These are phyloP conservation scores for Rhinoderma darwinii DNA, from an alignment of 2,113 vertebrate genomes.

Conservation along the genomic window DNA sequence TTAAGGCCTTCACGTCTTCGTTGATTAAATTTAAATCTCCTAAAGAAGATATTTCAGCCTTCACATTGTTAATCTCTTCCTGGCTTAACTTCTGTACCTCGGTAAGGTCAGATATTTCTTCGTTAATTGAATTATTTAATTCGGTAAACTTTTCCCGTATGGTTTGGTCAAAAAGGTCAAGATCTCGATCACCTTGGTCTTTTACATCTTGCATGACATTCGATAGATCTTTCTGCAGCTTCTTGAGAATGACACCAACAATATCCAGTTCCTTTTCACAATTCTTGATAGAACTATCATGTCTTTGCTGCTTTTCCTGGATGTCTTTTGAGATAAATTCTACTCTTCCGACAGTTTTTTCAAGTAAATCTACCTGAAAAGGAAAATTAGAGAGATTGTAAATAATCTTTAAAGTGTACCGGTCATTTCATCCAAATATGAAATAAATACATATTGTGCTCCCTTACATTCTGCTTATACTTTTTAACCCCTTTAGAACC, in stretches of 20 bases:
- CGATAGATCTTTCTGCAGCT: constrained; percentile 89
- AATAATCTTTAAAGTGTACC: background rate
- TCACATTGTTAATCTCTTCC: constrained; percentile 83
- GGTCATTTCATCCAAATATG: too few relatives aligned
- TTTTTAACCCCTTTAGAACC: too few relatives aligned
- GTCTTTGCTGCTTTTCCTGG: constrained; percentile 82
- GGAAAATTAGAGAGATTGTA: constrained; percentile 54
- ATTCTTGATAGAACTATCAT: constrained; percentile 77
- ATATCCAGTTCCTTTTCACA: constrained; percentile 84
- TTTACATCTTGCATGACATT: constrained; percentile 89
- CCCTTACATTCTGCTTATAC: too few relatives aligned
- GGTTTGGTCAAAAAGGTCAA: constrained; percentile 87
- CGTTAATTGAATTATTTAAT: constrained; percentile 86
- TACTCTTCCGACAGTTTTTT: constrained; percentile 76
- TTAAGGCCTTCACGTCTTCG: constrained; percentile 78
- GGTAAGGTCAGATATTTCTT: constrained; percentile 86
- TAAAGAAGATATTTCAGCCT: constrained; percentile 77
- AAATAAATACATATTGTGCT: too few relatives aligned
- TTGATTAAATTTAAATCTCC: constrained; percentile 70
- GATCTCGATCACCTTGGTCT: constrained; percentile 86
- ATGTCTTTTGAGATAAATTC: constrained; percentile 80
- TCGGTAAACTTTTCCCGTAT: constrained; percentile 91
- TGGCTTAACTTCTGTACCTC: constrained; percentile 85
- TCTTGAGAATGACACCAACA: constrained; percentile 90
- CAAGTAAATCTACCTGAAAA: constrained; percentile 83